Base-by-base conservation (phyloP, 2,797 vertebrate species). In the Anguilla obscura region DNA sequence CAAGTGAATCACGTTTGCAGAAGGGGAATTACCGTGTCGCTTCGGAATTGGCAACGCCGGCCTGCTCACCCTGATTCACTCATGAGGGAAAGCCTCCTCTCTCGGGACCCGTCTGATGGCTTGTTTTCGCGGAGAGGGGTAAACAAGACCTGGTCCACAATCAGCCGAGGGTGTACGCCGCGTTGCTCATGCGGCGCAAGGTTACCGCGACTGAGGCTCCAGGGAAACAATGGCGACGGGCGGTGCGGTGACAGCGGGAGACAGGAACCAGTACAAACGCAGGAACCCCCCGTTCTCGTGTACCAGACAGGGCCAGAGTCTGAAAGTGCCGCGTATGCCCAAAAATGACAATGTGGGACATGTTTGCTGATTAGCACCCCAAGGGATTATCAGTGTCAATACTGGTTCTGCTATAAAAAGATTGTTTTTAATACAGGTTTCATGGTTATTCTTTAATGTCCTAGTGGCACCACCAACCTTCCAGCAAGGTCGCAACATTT, bases 261-360 rank as follows among this genome's bases (percentile, higher is more conserved):
- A 96, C 96, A 96, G 95, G 96, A 97, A 97, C 94, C 95, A 89
- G 93, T 94, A 96, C 96, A 96, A 96, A 97, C 94, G 96, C 95
- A 96, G 95, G 95, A 97, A 97, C 95, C 54, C 92, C 40, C 93
- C 91, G 91, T 45, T 93, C 93, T 91, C 91, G 93, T 94, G 93
- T 95, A 94, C 94, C 94, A 94, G 92, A 92, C 94, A 91, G 91
- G 90, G 91, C 90, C 9, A 79, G 88, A 89, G 91, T 91, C 92
- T 90, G 93, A 94, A 93, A 36, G 27, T 50, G 8, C 86, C 56
- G 27, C 2, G 50, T 48, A 79, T 74, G 66, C 60, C 54, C 87
- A 36, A 84, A 79, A 86, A 86, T 56, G 45, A 56, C 86, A 76
- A 56, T 56, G 27, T 86, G 30, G 52, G 69, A 76, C 71, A 56